phyloP scores from a whole-genome alignment of 2,113 vertebrate species.

The Mesembrinibis cayennensis region DNA sequence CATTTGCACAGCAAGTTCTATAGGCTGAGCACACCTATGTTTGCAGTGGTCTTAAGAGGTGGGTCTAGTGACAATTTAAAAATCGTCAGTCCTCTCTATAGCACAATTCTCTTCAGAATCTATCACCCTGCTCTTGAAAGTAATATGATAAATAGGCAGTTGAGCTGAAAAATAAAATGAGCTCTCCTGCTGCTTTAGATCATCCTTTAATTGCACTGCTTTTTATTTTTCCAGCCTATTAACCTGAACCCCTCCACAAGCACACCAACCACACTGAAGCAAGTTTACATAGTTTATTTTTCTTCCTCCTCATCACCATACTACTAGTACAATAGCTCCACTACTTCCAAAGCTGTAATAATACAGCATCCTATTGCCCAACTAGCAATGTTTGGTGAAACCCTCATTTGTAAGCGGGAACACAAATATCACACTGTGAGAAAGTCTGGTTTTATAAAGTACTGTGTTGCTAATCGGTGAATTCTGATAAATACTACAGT shows the following conservation, averaged over 20 bases:
- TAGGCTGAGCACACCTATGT: neutral
- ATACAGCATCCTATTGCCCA: neutral
- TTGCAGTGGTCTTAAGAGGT: neutral
- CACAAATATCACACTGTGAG: neutral
- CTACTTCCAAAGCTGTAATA: neutral
- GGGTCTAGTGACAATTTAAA: neutral
- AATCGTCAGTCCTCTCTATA: neutral
- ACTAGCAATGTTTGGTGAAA: neutral
- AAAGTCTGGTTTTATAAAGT: neutral
- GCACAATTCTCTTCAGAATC: neutral
- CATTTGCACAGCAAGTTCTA: neutral
- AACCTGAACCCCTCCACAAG: neutral
- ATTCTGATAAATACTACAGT: neutral
- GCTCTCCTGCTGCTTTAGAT: neutral
- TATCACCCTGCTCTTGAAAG: neutral
- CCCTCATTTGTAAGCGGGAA: neutral
- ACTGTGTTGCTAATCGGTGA: neutral
- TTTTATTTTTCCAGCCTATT: neutral
- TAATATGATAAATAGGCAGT: neutral
- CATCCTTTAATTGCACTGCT: neutral
- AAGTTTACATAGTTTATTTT: neutral
- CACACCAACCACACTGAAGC: neutral
- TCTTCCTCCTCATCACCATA: neutral
- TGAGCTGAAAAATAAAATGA: neutral
- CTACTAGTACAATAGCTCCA: neutral